These are phyloP conservation scores for Jaculus jaculus DNA, from an alignment of 2,113 vertebrate genomes.

Conservation along the genomic window DNA sequence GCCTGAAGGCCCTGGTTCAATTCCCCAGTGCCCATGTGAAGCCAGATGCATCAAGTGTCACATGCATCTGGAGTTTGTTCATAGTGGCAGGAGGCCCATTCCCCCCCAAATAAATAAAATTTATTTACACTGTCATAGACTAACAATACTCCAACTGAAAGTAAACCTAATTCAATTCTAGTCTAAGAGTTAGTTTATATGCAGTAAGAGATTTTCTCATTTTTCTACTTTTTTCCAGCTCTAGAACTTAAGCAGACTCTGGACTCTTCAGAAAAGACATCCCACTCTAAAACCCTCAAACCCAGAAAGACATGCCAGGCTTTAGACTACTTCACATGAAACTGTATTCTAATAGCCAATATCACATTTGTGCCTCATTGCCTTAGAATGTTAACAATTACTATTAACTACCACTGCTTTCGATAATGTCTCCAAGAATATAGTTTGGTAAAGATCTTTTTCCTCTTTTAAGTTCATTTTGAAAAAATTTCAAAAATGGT, in stretches of 20 bases:
- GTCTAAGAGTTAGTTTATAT: background rate
- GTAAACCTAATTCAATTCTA: constrained; percentile 19
- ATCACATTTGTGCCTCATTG: background rate
- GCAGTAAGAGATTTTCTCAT: background rate
- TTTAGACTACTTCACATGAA: background rate
- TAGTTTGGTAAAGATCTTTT: constrained; percentile 33
- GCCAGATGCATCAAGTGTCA: no score
- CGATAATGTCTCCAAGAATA: background rate
- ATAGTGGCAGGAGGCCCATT: no score
- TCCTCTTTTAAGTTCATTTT: constrained; percentile 19
- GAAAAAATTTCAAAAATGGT: background rate
- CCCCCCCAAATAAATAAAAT: no score
- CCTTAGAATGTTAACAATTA: background rate
- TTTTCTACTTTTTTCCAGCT: background rate
- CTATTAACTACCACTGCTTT: background rate
- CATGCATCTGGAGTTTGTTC: no score
- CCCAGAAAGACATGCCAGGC: background rate
- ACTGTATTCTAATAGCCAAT: background rate
- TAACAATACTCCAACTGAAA: constrained; percentile 5
- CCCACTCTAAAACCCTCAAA: background rate
- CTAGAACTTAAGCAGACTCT: background rate
- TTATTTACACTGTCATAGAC: background rate
- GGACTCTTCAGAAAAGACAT: background rate
- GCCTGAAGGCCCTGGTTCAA: no score
- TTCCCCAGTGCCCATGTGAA: no score